phyloP scores from a whole-genome alignment of 2,797 vertebrate genomes.

The Xyrichtys novacula region DNA sequence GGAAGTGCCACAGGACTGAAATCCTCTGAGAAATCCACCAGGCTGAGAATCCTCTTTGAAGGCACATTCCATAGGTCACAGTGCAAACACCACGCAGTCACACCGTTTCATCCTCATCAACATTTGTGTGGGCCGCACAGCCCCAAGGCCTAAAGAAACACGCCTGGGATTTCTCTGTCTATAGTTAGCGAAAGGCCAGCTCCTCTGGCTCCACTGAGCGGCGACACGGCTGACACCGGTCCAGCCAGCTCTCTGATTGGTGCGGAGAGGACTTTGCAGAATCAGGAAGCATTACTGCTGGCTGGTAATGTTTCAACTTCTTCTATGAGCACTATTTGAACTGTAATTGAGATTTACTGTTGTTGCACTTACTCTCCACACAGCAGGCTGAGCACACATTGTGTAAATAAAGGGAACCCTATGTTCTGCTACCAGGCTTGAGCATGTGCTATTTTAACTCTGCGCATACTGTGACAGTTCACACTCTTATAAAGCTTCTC shows the following conservation, averaged over 20 bases:
- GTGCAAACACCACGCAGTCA: constrained; percentile 73
- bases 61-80: constrained; percentile 79
- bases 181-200: constrained; percentile 74
- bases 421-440: constrained; percentile 62
- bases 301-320: constrained; percentile 43
- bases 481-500: constrained; percentile 68
- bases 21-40: constrained; percentile 63
- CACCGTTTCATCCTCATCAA: constrained; percentile 77
- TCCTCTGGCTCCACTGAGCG: constrained; percentile 64
- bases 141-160: constrained; percentile 71
- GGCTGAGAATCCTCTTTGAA: constrained; percentile 72
- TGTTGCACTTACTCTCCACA: constrained; percentile 45
- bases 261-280: constrained; percentile 13
- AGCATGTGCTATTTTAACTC: constrained; percentile 68
- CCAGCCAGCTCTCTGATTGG: constrained; percentile 42
- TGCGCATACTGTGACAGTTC: constrained; percentile 55
- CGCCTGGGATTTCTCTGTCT: constrained; percentile 71
- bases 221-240: constrained; percentile 52
- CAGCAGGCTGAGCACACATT: constrained; percentile 48
- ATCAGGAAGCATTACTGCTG: constrained; percentile 24
- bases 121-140: constrained; percentile 80
- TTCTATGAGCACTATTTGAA: constrained; percentile 39
- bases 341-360: constrained; percentile 62
- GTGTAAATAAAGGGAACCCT: constrained; percentile 63
- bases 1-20: constrained; percentile 43